Percentiles rank a stretch among this genome's conserved stretches.
Evolutionary conservation across 2,888 invertebrate genomes (phyloP).

Genomic region (Diadegma fenestrale): DNA sequence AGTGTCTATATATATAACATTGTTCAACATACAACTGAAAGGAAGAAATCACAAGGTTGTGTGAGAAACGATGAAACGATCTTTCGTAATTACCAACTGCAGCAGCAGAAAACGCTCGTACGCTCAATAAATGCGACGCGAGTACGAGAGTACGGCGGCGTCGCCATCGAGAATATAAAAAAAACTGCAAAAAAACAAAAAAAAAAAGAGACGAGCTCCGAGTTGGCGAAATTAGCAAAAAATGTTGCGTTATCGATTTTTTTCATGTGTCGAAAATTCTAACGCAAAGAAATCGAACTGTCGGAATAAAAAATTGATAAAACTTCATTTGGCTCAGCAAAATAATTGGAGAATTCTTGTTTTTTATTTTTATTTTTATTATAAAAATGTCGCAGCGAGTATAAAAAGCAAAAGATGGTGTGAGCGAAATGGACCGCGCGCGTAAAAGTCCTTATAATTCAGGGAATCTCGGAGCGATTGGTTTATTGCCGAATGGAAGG

Average conservation of each 20-base stretch:
- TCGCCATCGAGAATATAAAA: neutral
- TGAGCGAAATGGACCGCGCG: conserved; percentile 17
- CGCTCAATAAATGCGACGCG: conserved; percentile 2
- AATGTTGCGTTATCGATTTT: neutral
- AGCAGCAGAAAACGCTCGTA: conserved; percentile 33
- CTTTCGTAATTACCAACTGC: conserved; percentile 48
- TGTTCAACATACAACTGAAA: conserved; percentile 13
- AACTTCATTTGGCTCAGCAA: neutral
- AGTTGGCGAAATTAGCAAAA: neutral
- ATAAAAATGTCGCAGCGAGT: neutral
- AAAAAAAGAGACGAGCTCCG: neutral
- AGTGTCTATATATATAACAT: neutral
- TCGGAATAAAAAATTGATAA: neutral
- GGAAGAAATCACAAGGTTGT: conserved; percentile 37
- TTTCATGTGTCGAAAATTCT: neutral
- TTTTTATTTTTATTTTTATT: neutral
- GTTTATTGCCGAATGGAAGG: conserved; percentile 28
- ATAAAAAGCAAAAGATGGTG: neutral
- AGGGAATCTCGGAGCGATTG: conserved; percentile 15
- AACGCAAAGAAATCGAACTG: neutral
- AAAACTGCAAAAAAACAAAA: neutral
- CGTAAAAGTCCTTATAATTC: conserved; percentile 3
- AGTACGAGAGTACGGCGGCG: neutral
- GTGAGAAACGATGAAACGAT: conserved; percentile 47
- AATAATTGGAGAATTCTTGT: neutral